phyloP scores from a whole-genome alignment of 2,113 vertebrate genomes.

The Pipa parva region DNA sequence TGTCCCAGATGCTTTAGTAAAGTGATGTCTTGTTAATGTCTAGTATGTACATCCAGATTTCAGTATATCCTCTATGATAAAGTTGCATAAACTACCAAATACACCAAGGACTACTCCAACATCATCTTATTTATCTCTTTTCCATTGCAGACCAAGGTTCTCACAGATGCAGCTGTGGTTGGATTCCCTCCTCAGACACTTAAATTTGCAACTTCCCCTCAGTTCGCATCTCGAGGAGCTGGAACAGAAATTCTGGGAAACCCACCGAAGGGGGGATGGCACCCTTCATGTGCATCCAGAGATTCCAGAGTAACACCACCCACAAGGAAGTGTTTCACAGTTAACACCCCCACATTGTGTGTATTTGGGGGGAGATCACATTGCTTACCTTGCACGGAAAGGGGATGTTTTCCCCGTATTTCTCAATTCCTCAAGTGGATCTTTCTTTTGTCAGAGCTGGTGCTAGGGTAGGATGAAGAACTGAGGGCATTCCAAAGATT shows the following conservation, averaged over 20 bases:
- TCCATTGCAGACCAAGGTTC: slow-evolving; percentile 74
- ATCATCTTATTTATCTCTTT: neutral
- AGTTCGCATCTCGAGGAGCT: slow-evolving; percentile 83
- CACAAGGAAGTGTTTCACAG: neutral
- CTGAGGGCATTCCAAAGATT: slow-evolving; percentile 24
- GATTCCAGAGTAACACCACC: slow-evolving; percentile 60
- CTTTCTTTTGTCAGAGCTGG: slow-evolving; percentile 15
- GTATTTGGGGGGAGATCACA: slow-evolving; percentile 36
- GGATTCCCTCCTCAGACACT: slow-evolving; percentile 86
- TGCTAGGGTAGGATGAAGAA: neutral
- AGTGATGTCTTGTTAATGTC: neutral
- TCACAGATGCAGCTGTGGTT: slow-evolving; percentile 88
- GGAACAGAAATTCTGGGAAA: slow-evolving; percentile 78
- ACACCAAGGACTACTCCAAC: too few relatives aligned
- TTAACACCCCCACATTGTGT: neutral
- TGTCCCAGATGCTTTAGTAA: neutral
- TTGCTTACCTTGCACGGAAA: neutral
- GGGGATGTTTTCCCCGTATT: neutral
- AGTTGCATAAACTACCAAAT: too few relatives aligned
- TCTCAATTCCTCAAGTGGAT: slow-evolving; percentile 3
- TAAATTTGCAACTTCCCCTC: slow-evolving; percentile 79
- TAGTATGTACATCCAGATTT: neutral
- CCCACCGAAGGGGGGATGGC: slow-evolving; percentile 65
- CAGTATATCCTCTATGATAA: neutral
- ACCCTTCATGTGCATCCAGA: slow-evolving; percentile 69